Base-by-base conservation (phyloP, 2,888 invertebrate species). In the Sialis lutaria region DNA sequence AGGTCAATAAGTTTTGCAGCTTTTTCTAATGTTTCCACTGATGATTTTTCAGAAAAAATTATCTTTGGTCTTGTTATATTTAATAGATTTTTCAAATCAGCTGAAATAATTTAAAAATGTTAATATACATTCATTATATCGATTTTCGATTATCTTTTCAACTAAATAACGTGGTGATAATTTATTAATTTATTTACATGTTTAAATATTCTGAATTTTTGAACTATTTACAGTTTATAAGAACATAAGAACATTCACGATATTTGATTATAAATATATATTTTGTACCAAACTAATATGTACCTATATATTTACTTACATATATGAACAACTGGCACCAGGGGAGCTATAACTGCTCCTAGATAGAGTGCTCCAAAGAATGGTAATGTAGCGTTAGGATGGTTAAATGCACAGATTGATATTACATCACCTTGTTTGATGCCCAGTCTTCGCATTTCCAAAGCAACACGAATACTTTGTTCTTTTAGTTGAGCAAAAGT, bases 291-390 rank as follows among this genome's bases (percentile, higher is more conserved):
- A n/a, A n/a, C n/a, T n/a, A n/a, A n/a, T n/a, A n/a, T n/a, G n/a
- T n/a, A n/a, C n/a, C n/a, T n/a, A 22, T 22, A 22, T 22, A 2
- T 22, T 22, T 22, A 22, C 22, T 22, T 22, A 22, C 22, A 22
- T 22, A 22, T 22, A 22, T 22, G 22, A 22, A 22, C 22, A 22
- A 22, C 22, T 22, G 57, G 57, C 48, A 62, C 59, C n/a, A 62
- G 48, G 9, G 55, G 55, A 5, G 56, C 55, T 1, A 58, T 49
- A 40, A 54, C 56, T 6, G 57, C 59, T 2, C 72, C 72, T 6
- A 69, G 57, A 52, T 63, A 70, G 4, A 68, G 51, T 0, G 66
- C 62, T 1, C 70, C 69, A 40, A 71, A 63, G 45, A 67, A 61
- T 0, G 73, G 70, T 31, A 70, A 60, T 5, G 58, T 57, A 8